A percentile compares a stretch with the other conserved stretches of the same genome.
phyloP scores from a whole-genome alignment of 2,888 invertebrate genomes.

The Epirrita christyi region DNA sequence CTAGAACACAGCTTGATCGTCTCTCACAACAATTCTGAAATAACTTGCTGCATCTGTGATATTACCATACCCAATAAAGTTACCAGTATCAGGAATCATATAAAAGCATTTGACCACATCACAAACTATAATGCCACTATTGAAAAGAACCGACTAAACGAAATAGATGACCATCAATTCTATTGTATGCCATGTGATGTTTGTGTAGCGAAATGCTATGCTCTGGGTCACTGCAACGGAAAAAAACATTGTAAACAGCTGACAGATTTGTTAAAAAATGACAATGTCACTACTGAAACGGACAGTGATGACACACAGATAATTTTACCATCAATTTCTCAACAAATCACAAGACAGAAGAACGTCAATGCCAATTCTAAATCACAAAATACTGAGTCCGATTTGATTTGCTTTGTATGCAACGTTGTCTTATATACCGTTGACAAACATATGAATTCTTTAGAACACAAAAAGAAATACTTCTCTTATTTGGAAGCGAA shows the following conservation, averaged over 20 bases:
- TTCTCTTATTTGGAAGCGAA: slow-evolving; percentile 27
- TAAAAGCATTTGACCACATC: slow-evolving; percentile 19
- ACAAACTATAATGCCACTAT: slow-evolving; percentile 19
- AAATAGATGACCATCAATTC: slow-evolving; percentile 13
- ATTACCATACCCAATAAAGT: slow-evolving; percentile 13
- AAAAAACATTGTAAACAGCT: slow-evolving; percentile 26
- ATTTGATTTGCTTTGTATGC: slow-evolving; percentile 33
- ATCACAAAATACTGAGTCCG: slow-evolving; percentile 3
- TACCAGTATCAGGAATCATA: slow-evolving; percentile 13
- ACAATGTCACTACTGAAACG: neutral
- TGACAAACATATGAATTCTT: slow-evolving; percentile 21
- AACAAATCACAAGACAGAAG: slow-evolving; percentile 16
- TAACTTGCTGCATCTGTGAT: slow-evolving; percentile 25
- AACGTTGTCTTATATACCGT: slow-evolving; percentile 14
- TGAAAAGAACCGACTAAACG: slow-evolving; percentile 16
- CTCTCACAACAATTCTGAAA: slow-evolving; percentile 11
- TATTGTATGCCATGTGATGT: slow-evolving; percentile 27
- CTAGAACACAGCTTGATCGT: slow-evolving; percentile 17
- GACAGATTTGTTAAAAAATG: slow-evolving; percentile 9
- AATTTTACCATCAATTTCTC: slow-evolving; percentile 21
- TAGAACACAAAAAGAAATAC: slow-evolving; percentile 29
- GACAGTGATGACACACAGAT: slow-evolving; percentile 8
- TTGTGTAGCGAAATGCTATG: slow-evolving; percentile 11
- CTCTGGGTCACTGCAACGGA: slow-evolving; percentile 28
- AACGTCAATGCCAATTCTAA: neutral